Evolutionary conservation across 2,113 vertebrate genomes (phyloP), one percentile per base, ranked within the genome.

Genomic region (Scytalopus superciliaris): DNA sequence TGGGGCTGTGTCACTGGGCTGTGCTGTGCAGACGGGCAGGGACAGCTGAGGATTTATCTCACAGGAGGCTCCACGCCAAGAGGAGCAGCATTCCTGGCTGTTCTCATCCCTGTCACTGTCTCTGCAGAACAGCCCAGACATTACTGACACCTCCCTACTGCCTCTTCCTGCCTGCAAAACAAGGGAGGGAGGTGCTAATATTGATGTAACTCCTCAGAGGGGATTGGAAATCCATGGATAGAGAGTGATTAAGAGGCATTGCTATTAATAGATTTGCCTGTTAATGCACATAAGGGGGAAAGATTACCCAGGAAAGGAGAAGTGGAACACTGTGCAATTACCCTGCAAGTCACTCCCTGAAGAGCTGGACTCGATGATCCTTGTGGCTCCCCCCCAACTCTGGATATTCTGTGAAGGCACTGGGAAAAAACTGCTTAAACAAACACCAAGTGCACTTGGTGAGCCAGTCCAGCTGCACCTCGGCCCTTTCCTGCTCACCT

Each of bases 401-500:
- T 14, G 55, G 33, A 9, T 22, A n/a, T 23, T 31, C 55, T 57
- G 55, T 14, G 55, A 14, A 9, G 35, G 52, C 69, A 27, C 10
- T 14, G 62, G n/a, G 45, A 16, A 66, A 40, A n/a, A 45, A 10
- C 42, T 56, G 17, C 17, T 59, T 10, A 9, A 27, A 28, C 12
- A 5, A 55, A 10, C 37, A 7, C 30, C 19, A 10, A 0, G 13
- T 0, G 3, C 13, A 30, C 31, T 9, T 6, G 13, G 8, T 19
- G 56, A 85, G 40, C 8, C 30, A 13, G 15, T 17, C 17, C 39
- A 8, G 35, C 64, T 50, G 53, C 40, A 16, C 4, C 70, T 5
- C 7, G 0, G 15, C 25, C 24, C 28, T 4, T 12, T 33, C 50
- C 60, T 4, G 7, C 7, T 33, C 44, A 0, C 42, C 3, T 1